Evolutionary conservation across 2,113 vertebrate species (phyloP), one percentile per base, ranked within the genome.

Genomic region (Odontophorus gujanensis): DNA sequence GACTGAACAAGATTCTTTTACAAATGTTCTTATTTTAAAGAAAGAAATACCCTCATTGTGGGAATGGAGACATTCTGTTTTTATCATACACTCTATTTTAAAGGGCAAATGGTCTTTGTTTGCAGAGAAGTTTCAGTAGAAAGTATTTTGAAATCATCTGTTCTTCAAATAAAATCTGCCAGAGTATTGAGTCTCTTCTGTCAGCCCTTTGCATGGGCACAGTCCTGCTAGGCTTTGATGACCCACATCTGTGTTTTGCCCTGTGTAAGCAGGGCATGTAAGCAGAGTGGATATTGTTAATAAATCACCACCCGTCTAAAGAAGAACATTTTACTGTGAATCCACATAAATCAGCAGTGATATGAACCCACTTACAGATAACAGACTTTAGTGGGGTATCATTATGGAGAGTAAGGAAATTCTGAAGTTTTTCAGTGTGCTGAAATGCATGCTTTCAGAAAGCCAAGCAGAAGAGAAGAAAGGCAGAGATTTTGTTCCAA

Each of bases 11-110:
- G 87, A 94, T 94, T 74, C 76, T 81, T 74, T 95, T 93, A 95
- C 92, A 97, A 97, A 97, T 92, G 51, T 85, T 95, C 86, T 85
- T 95, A 77, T 80, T 93, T 97, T 93, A 13, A 94, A 88, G 93
- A 96, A 89, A 81, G 13, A 86, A 95, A 95, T 85, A n/a, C 32
- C 43, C 13, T 86, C 67, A 87, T 76, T 96, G 89, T 74, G 59
- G 88, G 78, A 91, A 93, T 55, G 62, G 47, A 75, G 75, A 62
- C 45, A 61, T 94, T 93, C 77, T 78, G 87, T 97, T 95, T 96
- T 43, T 38, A 84, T 45, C 65, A 80, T 72, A 38, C 28, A 13
- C 38, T 87, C 79, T 95, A 3, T 50, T 85, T 85, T 75, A 95
- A 71, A 42, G 66, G 11, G 17, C 68, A 83, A 85, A 71, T n/a